Base-by-base conservation (phyloP, 2,888 invertebrate species). In the Seladonia tumulorum region DNA sequence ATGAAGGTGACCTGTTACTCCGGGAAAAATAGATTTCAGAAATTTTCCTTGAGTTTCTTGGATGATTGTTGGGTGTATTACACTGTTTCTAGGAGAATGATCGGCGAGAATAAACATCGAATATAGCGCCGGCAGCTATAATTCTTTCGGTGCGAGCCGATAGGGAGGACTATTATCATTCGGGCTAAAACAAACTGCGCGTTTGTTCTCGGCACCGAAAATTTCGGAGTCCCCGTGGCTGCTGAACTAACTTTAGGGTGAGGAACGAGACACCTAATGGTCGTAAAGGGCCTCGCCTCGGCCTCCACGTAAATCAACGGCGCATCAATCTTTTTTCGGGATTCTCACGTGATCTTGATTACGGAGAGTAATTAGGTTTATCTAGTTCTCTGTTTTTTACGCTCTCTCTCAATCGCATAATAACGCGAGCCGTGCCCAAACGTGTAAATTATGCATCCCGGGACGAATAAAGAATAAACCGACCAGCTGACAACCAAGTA, bases 381-480 rank as follows among this genome's bases (percentile, higher is more conserved):
- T 68, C 39, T 68, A 35, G 22, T 68, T 39, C 3, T 22, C 22
- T 39, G 18, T 68, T 68, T 18, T 39, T 39, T 57, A n/a, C n/a
- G 57, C 5, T 12, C 57, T n/a, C 57, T 57, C n/a, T n/a, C 57
- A 22, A 66, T 42, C 25, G 68, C 10, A 18, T n/a, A 68, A 78
- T 60, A 53, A 68, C 53, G 3, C 42, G n/a, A 45, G 80, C 76
- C 72, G 76, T 81, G 76, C 78, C 80, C 81, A 88, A 88, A 74
- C 77, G 72, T 63, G 90, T 91, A 90, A 92, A 93, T 93, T 92
- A 93, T 92, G 87, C 91, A 92, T 90, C 89, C 88, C 86, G 85
- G 83, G 82, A 80, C 81, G 90, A 92, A 92, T 91, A 86, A 90
- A 88, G 90, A 87, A 90, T 87, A 81, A 73, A 81, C 74, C 79